These are phyloP conservation scores for Harpalus rufipes DNA, from an alignment of 2,888 invertebrate genomes.

Conservation along the genomic window DNA sequence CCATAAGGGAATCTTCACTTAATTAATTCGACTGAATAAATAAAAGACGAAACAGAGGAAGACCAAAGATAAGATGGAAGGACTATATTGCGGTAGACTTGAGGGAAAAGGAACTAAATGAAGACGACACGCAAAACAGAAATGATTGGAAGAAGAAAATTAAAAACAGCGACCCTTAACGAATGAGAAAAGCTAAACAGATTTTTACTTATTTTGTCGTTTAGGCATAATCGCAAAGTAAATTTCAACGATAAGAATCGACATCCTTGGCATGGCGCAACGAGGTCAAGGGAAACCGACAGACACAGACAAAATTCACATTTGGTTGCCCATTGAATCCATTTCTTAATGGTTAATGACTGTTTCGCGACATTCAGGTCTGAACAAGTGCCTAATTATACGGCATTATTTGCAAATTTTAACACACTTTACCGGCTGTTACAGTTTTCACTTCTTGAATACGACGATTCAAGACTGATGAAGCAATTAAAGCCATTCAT, in stretches of 20 bases:
- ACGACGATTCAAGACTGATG: neutral
- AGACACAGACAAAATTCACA: constrained; percentile 19
- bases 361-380: neutral
- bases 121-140: too few relatives aligned
- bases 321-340: constrained; percentile 20
- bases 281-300: constrained; percentile 20
- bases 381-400: constrained; percentile 4
- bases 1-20: too few relatives aligned
- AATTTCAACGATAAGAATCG: neutral
- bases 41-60: too few relatives aligned
- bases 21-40: too few relatives aligned
- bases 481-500: neutral
- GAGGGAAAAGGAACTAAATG: too few relatives aligned
- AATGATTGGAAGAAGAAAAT: too few relatives aligned
- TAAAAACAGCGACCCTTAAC: too few relatives aligned
- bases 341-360: constrained; percentile 18
- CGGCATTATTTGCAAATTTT: constrained; percentile 24
- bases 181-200: too few relatives aligned
- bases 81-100: too few relatives aligned
- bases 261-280: neutral
- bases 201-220: too few relatives aligned
- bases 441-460: constrained; percentile 21
- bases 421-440: constrained; percentile 6
- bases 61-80: too few relatives aligned
- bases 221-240: too few relatives aligned